phyloP scores from a whole-genome alignment of 2,888 invertebrate genomes.

The Periphyllus acericola region DNA sequence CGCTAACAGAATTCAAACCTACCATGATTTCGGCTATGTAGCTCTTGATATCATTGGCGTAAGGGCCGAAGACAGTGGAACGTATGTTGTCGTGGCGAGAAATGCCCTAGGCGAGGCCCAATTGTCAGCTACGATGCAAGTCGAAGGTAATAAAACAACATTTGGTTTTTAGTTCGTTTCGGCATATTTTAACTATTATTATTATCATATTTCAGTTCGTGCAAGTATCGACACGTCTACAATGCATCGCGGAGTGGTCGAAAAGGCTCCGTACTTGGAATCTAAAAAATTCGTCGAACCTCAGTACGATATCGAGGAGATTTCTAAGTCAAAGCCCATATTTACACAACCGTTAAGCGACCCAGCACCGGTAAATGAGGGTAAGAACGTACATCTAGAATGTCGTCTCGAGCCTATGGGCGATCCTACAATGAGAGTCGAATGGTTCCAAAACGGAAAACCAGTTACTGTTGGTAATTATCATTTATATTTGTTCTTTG shows the following conservation, averaged over 20 bases:
- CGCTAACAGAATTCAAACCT: slow-evolving; percentile 91
- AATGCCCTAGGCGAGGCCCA: slow-evolving; percentile 92
- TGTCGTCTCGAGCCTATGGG: slow-evolving; percentile 94
- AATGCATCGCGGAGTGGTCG: slow-evolving; percentile 86
- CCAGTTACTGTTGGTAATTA: slow-evolving; percentile 81
- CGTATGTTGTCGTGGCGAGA: slow-evolving; percentile 91
- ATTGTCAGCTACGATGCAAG: slow-evolving; percentile 83
- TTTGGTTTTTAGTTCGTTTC: neutral
- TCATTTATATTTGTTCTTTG: neutral
- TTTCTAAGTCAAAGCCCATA: slow-evolving; percentile 93
- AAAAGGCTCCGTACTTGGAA: slow-evolving; percentile 88
- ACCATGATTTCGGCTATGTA: slow-evolving; percentile 96
- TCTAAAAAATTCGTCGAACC: slow-evolving; percentile 87
- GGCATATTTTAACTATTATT: neutral
- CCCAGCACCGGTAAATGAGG: slow-evolving; percentile 85
- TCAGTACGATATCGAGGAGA: slow-evolving; percentile 89
- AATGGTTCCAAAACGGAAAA: slow-evolving; percentile 95
- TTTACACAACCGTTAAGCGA: slow-evolving; percentile 90
- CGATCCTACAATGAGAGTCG: slow-evolving; percentile 93
- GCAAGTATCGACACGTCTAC: slow-evolving; percentile 89
- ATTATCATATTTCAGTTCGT: slow-evolving; percentile 73
- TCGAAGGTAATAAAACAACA: slow-evolving; percentile 79
- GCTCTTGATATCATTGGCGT: slow-evolving; percentile 94
- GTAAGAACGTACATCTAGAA: slow-evolving; percentile 90
- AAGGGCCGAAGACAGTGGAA: slow-evolving; percentile 90